These are phyloP conservation scores for Lutjanus erythropterus DNA, from an alignment of 2,113 vertebrate genomes.

Conservation along the genomic window DNA sequence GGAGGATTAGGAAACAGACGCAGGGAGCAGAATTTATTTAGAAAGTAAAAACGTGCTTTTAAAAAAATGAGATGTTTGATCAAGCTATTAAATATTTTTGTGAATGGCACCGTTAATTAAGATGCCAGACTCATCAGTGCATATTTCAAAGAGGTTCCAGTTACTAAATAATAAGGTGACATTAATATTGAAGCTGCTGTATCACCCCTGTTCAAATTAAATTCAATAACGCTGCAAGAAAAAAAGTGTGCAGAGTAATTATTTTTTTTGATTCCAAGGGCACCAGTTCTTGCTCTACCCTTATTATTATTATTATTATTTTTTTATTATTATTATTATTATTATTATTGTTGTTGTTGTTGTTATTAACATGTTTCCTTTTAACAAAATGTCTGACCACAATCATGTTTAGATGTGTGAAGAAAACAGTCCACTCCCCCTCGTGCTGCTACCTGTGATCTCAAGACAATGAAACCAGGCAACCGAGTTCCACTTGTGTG, in stretches of 20 bases:
- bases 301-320: slow-evolving; percentile 28
- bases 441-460: slow-evolving; percentile 37
- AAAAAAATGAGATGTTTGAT: slow-evolving; percentile 56
- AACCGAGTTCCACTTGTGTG: slow-evolving; percentile 17
- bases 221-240: slow-evolving; percentile 45
- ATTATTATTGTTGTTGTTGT: slow-evolving; percentile 27
- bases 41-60: slow-evolving; percentile 34
- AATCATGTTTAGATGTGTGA: slow-evolving; percentile 37
- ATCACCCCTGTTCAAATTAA: slow-evolving; percentile 54
- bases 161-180: slow-evolving; percentile 65
- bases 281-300: slow-evolving; percentile 30
- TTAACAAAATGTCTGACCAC: slow-evolving; percentile 30
- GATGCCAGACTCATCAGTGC: slow-evolving; percentile 55
- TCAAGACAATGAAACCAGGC: slow-evolving; percentile 24
- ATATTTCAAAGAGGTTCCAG: slow-evolving; percentile 57
- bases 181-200: slow-evolving; percentile 60
- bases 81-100: slow-evolving; percentile 47
- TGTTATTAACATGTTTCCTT: slow-evolving; percentile 19
- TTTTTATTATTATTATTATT: slow-evolving; percentile 23
- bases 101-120: slow-evolving; percentile 72
- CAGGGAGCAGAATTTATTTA: slow-evolving; percentile 23
- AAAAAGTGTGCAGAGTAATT: slow-evolving; percentile 54
- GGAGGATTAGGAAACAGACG: slow-evolving; percentile 41
- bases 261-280: slow-evolving; percentile 55
- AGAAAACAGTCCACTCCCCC: not conserved